Conservation (phyloP, 2,797 vertebrate genomes). For the Takifugu rubripes region DNA sequence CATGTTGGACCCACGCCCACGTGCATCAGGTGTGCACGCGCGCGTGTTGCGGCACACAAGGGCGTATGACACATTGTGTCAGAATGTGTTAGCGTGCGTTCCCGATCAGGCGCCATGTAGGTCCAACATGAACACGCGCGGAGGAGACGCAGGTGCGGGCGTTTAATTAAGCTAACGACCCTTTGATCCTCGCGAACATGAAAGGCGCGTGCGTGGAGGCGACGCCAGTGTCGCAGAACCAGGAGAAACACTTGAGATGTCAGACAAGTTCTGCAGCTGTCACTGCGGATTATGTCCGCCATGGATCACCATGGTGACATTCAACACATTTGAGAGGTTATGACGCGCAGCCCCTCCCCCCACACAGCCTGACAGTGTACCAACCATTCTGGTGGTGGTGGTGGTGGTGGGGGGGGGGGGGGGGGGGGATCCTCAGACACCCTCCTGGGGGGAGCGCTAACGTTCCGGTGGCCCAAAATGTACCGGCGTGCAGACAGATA, state of each 20-base stretch:
- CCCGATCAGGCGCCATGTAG: conserved; percentile 1
- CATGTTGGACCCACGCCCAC: conserved; percentile 31
- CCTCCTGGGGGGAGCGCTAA: conserved; percentile 33
- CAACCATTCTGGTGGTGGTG: conserved; percentile 28
- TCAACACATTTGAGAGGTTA: conserved; percentile 59
- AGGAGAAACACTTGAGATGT: conserved; percentile 9
- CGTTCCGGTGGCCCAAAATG: conserved; percentile 33
- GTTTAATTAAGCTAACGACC: conserved; percentile 54
- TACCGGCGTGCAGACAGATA: conserved; percentile 13
- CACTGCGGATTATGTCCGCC: conserved; percentile 49
- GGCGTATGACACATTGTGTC: neutral
- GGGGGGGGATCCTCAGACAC: conserved; percentile 8
- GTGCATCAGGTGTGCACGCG: neutral
- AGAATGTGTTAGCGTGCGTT: conserved; percentile 1
- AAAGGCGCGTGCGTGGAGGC: conserved; percentile 1
- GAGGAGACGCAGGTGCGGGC: conserved; percentile 34
- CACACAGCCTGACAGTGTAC: conserved; percentile 21
- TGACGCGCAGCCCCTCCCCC: conserved; percentile 30
- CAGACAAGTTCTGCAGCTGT: conserved; percentile 57
- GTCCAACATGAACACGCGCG: conserved; percentile 8
- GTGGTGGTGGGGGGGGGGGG: too few species aligned
- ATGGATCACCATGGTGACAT: conserved; percentile 52
- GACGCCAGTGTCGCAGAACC: neutral
- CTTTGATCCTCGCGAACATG: conserved; percentile 21
- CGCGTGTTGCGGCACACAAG: neutral